Conservation (phyloP, 2,797 vertebrate species). For the Dendrocincla tyrannina region DNA sequence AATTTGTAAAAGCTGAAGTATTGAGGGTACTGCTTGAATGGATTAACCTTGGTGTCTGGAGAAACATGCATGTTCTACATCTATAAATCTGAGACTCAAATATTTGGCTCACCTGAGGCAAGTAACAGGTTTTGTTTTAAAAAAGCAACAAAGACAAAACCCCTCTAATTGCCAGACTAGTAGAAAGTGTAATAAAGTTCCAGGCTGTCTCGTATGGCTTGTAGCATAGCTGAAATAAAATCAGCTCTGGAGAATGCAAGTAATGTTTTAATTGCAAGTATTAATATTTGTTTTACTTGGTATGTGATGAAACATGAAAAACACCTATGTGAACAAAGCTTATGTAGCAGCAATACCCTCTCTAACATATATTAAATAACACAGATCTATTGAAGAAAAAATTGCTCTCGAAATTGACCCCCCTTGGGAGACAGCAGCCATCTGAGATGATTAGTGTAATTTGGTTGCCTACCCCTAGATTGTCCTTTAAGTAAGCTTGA, state of each 20-base stretch:
- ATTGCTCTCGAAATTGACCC: not conserved
- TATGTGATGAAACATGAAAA: not conserved
- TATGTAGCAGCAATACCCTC: not conserved
- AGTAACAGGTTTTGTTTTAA: not conserved
- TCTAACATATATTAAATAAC: not conserved
- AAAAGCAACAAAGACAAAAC: not conserved
- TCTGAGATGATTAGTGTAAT: not conserved
- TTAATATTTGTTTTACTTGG: not conserved
- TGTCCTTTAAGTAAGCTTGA: not conserved
- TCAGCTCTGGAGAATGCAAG: not conserved
- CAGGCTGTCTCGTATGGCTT: not conserved
- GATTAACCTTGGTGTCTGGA: not conserved
- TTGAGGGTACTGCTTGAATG: not conserved
- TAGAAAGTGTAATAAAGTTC: not conserved
- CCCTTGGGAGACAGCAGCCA: not conserved
- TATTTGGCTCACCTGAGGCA: not conserved
- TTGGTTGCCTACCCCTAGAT: not conserved
- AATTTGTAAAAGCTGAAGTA: not conserved
- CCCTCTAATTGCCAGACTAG: not conserved
- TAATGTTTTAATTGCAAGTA: not conserved
- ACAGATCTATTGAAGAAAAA: not conserved
- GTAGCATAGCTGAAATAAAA: not conserved
- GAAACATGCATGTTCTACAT: not conserved
- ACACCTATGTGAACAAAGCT: not conserved
- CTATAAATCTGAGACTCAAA: not conserved